These are phyloP conservation scores for Myrmecobius fasciatus DNA, from an alignment of 2,113 vertebrate species.

Conservation along the genomic window DNA sequence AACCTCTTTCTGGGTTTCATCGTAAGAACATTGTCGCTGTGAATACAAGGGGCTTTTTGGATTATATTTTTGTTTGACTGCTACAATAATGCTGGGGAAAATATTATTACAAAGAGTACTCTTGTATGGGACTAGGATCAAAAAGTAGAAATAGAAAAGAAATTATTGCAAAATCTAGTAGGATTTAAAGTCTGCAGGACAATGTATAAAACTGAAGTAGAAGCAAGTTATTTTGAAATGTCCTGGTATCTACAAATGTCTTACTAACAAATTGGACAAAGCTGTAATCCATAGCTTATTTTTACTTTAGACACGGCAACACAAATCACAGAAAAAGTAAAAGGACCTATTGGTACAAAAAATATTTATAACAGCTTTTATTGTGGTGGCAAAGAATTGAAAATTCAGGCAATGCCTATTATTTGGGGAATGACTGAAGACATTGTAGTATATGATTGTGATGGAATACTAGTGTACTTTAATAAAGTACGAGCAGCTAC, in stretches of 20 bases:
- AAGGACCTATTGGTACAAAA: slow-evolving; percentile 7
- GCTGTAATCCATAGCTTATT: slow-evolving; percentile 57
- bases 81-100: slow-evolving; percentile 70
- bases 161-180: slow-evolving; percentile 68
- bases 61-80: slow-evolving; percentile 81
- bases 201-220: slow-evolving; percentile 51
- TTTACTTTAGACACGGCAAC: slow-evolving; percentile 61
- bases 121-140: slow-evolving; percentile 69
- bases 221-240: slow-evolving; percentile 64
- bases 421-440: not conserved
- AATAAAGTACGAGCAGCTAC: not conserved
- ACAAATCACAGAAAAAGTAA: slow-evolving; percentile 40
- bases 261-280: slow-evolving; percentile 65
- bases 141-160: slow-evolving; percentile 68
- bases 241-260: slow-evolving; percentile 56
- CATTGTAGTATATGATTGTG: not conserved
- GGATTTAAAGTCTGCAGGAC: slow-evolving; percentile 39
- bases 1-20: slow-evolving; percentile 79
- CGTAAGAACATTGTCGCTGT: slow-evolving; percentile 77
- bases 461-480: not conserved
- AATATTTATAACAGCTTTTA: not conserved
- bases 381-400: not conserved
- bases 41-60: slow-evolving; percentile 75
- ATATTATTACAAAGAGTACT: slow-evolving; percentile 69
- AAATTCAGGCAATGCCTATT: not conserved